Percentiles rank a stretch among this genome's conserved stretches.
Evolutionary conservation across 2,888 invertebrate genomes (phyloP).

Genomic region (Clunio marinus): DNA sequence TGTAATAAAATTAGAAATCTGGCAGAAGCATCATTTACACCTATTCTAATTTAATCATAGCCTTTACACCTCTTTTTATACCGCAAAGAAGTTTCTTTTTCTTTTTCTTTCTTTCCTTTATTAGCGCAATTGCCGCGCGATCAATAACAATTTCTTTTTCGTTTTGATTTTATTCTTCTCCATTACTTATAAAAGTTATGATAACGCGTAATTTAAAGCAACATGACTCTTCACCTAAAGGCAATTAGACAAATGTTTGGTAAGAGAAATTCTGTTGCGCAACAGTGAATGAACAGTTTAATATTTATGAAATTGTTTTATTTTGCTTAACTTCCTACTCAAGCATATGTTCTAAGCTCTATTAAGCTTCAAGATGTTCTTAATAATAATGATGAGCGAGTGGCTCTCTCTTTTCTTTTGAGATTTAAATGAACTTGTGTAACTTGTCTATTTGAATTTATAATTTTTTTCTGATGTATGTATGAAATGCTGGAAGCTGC

Average conservation of each 20-base stretch:
- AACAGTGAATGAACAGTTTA: neutral
- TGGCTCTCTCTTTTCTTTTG: neutral
- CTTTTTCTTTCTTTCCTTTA: neutral
- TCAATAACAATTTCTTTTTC: no score
- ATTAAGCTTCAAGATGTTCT: neutral
- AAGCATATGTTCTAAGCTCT: neutral
- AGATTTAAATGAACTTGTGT: neutral
- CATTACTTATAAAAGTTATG: no score
- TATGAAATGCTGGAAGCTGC: neutral
- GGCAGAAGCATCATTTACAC: neutral
- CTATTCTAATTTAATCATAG: neutral
- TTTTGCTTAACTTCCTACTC: slow-evolving; percentile 1
- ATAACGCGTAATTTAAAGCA: slow-evolving; percentile 1
- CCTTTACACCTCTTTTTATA: neutral
- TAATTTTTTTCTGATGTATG: no score
- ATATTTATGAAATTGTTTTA: neutral
- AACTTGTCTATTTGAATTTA: slow-evolving; percentile 1
- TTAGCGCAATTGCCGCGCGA: no score
- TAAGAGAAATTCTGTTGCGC: neutral
- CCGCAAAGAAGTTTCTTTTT: neutral
- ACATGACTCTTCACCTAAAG: neutral
- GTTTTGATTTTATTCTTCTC: neutral
- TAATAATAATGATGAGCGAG: neutral
- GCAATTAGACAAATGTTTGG: neutral
- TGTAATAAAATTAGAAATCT: no score